Evolutionary conservation across 1,140 invertebrate genomes (phyloP).

Genomic region (Cherax quadricarinatus): DNA sequence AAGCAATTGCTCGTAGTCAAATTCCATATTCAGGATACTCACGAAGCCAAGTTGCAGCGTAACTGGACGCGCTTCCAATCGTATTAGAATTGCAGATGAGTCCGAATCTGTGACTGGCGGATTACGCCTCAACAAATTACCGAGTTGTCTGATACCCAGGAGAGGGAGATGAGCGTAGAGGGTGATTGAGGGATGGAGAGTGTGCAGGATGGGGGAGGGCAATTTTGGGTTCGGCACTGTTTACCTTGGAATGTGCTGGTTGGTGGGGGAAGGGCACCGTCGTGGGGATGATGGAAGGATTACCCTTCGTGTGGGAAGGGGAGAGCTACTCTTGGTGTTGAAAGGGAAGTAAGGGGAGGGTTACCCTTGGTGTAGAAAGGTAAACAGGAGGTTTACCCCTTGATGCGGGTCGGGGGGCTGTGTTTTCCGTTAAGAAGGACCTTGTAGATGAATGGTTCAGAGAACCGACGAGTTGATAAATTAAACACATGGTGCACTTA

Average conservation of each 20-base stretch:
- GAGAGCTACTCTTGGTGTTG: too few species aligned
- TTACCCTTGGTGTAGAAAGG: too few species aligned
- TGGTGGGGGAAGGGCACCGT: too few species aligned
- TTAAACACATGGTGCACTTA: too few species aligned
- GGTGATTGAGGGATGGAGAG: slow-evolving; percentile 47
- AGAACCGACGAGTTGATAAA: too few species aligned
- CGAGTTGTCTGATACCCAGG: slow-evolving; percentile 54
- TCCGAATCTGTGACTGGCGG: slow-evolving; percentile 66
- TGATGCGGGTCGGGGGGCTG: too few species aligned
- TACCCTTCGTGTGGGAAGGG: too few species aligned
- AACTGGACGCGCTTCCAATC: slow-evolving; percentile 61
- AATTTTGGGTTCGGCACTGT: neutral
- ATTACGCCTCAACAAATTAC: slow-evolving; percentile 68
- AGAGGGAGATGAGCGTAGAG: slow-evolving; percentile 34
- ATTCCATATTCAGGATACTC: slow-evolving; percentile 26
- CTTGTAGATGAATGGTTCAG: too few species aligned
- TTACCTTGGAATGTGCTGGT: neutral
- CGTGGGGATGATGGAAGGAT: too few species aligned
- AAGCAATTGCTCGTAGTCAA: slow-evolving; percentile 38
- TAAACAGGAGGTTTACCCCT: too few species aligned
- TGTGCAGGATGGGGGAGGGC: neutral
- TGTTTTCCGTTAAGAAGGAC: too few species aligned
- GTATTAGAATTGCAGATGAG: slow-evolving; percentile 67
- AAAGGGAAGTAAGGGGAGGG: too few species aligned
- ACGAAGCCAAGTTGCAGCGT: slow-evolving; percentile 60